Base-by-base conservation (phyloP, 2,888 invertebrate genomes). In the Kuschelorhynchus macadamiae region DNA sequence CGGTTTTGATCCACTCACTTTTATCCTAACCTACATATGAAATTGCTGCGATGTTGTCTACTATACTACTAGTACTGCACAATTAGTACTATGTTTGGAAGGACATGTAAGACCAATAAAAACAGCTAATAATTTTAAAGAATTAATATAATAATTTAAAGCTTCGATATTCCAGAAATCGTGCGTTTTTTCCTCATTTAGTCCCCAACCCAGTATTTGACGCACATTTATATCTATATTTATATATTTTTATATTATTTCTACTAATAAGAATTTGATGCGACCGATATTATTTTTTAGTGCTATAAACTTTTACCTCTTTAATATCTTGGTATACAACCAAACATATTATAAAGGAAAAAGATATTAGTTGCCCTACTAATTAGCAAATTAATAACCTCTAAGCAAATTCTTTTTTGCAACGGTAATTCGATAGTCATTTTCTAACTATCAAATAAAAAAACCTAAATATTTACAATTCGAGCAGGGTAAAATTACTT, bases 381-480 rank as follows among this genome's bases (percentile, higher is more conserved):
- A 41, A 7, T 14, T 41, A 3, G 41, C 41, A 7, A 41, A 14
- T 41, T 2, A 41, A 41, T 41, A 41, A 3, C n/a, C 41, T 41
- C 16, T 41, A 41, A 41, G 8, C 41, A 1, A 41, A 3, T 16
- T 14, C 9, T 50, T 50, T 50, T 50, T 30, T 5, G 12, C 14
- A 25, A 30, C n/a, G 50, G 32, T 11, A 50, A 32, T 32, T 50
- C 14, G 8, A 50, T 25, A 8, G 32, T 50, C 32, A 25, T 50
- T 50, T 30, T 14, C 25, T 50, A 1, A 50, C 50, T 50, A 14
- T 50, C 14, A 50, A 12, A 50, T 30, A 50, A 1, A 50, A n/a
- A 50, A 50, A 30, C 50, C 50, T 32, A 50, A 50, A 50, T 50
- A 25, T 25, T 25, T 25, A 25, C 25, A 25, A 25, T 25, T 25